These are phyloP conservation scores for Callitettix versicolor DNA, from an alignment of 1,140 invertebrate species.

Conservation along the genomic window DNA sequence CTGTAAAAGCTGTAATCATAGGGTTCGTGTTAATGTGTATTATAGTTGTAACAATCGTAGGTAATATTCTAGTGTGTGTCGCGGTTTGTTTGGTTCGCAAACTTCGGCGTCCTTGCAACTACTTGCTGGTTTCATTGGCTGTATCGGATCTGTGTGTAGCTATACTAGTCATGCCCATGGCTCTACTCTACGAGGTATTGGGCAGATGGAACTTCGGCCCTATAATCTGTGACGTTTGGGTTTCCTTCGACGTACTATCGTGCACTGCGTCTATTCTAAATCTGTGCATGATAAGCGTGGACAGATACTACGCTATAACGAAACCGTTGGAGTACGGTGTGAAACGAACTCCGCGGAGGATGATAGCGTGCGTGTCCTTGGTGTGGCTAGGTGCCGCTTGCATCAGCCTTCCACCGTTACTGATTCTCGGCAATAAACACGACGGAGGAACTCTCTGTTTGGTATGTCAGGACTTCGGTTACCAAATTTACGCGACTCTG, in stretches of 20 bases:
- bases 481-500: conserved; percentile 75
- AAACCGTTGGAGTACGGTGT: conserved; percentile 83
- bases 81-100: conserved; percentile 81
- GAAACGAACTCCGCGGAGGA: conserved; percentile 70
- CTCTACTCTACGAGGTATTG: conserved; percentile 66
- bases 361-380: conserved; percentile 72
- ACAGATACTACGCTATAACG: conserved; percentile 82
- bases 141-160: conserved; percentile 78
- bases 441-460: conserved; percentile 54
- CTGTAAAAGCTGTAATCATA: conserved; percentile 52
- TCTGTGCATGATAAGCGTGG: conserved; percentile 83
- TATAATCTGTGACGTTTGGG: conserved; percentile 77
- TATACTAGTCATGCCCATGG: conserved; percentile 76
- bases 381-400: conserved; percentile 84
- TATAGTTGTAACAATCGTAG: conserved; percentile 70
- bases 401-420: conserved; percentile 75
- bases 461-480: conserved; percentile 78
- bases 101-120: conserved; percentile 71
- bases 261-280: conserved; percentile 86
- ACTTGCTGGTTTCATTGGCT: conserved; percentile 81
- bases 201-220: conserved; percentile 76
- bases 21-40: conserved; percentile 59
- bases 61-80: conserved; percentile 81
- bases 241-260: conserved; percentile 68
- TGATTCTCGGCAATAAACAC: conserved; percentile 82